Percentiles rank a stretch among this genome's conserved stretches.
Evolutionary conservation across 2,797 vertebrate species (phyloP).

Genomic region (Sparus aurata): DNA sequence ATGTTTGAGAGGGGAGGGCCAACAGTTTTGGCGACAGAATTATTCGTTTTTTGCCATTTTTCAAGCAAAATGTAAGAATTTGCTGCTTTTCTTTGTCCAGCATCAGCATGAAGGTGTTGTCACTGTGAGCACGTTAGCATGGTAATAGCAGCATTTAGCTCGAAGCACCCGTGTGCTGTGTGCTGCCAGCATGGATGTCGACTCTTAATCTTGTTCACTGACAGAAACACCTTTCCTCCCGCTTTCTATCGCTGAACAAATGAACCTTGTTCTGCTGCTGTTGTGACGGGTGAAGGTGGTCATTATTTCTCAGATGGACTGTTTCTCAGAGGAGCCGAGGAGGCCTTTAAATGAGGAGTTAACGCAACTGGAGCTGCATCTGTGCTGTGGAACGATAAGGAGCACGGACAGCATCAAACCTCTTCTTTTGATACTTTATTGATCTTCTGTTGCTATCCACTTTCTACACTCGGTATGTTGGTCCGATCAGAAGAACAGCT

Average conservation of each 20-base stretch:
- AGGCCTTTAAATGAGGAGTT: conserved; percentile 28
- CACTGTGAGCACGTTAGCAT: background rate
- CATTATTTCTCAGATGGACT: conserved; percentile 18
- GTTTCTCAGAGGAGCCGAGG: conserved; percentile 6
- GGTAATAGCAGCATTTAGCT: background rate
- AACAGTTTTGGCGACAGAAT: no score
- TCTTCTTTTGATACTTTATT: conserved; percentile 36
- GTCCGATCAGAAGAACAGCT: conserved; percentile 15
- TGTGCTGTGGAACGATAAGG: conserved; percentile 26
- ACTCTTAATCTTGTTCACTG: background rate
- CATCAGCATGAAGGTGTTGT: background rate
- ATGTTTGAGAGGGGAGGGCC: no score
- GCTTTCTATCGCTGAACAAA: conserved; percentile 8
- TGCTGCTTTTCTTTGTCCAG: background rate
- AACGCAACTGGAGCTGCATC: conserved; percentile 15
- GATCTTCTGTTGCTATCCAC: conserved; percentile 31
- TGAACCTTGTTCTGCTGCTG: conserved; percentile 1
- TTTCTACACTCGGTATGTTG: background rate
- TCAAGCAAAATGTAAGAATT: no score
- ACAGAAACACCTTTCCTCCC: background rate
- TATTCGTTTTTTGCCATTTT: no score
- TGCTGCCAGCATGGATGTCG: background rate
- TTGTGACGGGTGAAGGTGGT: background rate
- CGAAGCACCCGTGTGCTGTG: background rate
- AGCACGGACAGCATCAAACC: conserved; percentile 20